phyloP scores from a whole-genome alignment of 2,797 vertebrate genomes.

The Hybognathus amarus region DNA sequence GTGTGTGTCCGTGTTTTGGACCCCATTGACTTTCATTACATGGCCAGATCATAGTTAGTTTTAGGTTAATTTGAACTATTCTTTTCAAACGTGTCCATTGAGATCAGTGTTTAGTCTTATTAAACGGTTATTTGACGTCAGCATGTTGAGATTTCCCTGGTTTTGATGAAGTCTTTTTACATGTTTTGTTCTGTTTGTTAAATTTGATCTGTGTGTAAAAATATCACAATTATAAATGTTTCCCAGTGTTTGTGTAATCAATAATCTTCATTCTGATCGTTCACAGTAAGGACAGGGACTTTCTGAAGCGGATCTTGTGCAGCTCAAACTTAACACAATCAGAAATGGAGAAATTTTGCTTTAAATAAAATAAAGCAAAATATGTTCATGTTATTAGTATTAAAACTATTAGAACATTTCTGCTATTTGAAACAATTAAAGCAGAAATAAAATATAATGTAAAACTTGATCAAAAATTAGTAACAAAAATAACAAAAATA shows the following conservation, averaged over 20 bases:
- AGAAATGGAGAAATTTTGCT: too few species aligned
- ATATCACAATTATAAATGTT: neutral
- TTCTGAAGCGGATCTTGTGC: neutral
- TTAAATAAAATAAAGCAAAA: neutral
- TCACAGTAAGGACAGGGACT: neutral
- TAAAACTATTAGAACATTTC: too few species aligned
- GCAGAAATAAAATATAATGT: too few species aligned
- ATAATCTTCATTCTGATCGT: neutral
- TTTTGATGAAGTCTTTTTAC: neutral
- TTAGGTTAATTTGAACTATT: neutral
- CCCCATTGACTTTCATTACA: neutral
- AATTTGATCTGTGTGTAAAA: constrained; percentile 4
- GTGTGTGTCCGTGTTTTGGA: neutral
- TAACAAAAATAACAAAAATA: too few species aligned
- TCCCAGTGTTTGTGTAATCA: neutral
- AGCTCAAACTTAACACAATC: neutral
- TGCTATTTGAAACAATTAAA: too few species aligned
- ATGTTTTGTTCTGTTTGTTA: neutral
- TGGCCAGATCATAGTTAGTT: neutral
- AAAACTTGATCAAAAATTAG: too few species aligned
- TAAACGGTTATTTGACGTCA: neutral
- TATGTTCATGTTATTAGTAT: neutral
- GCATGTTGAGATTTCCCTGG: neutral
- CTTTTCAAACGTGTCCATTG: too few species aligned
- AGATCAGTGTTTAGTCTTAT: neutral